Conservation (phyloP, 2,888 invertebrate genomes). For the Sminthurinus aureus region DNA sequence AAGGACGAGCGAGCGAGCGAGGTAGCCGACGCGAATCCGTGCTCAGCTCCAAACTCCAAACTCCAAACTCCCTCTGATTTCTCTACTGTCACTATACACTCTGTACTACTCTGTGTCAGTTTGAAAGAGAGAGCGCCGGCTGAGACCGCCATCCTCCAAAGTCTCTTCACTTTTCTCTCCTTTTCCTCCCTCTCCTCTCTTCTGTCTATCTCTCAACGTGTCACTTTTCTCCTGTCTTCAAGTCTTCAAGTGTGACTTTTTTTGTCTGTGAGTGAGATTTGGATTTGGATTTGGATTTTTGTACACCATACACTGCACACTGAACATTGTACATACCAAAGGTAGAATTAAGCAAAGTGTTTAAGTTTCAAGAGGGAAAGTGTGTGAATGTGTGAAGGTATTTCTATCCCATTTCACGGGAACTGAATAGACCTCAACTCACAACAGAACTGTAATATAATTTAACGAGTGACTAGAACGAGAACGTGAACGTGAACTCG, state of each 20-base stretch:
- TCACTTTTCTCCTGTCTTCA: conserved; percentile 16
- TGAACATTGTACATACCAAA: background rate
- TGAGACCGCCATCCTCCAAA: conserved; percentile 16
- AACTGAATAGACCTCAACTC: background rate
- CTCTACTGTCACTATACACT: background rate
- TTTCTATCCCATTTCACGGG: background rate
- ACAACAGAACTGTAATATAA: background rate
- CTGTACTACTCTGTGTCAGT: conserved; percentile 29
- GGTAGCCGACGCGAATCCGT: conserved; percentile 21
- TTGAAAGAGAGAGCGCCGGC: conserved; percentile 35
- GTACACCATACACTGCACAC: too few species aligned
- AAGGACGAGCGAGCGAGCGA: conserved; percentile 8
- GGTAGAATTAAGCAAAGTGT: background rate
- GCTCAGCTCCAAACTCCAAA: background rate
- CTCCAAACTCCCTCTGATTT: conserved; percentile 26
- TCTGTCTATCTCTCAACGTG: background rate
- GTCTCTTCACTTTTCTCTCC: conserved; percentile 12
- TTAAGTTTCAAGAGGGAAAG: background rate
- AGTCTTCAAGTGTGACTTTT: conserved; percentile 29
- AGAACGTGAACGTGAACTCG: background rate
- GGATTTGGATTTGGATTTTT: background rate
- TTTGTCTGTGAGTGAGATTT: background rate
- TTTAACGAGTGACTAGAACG: background rate
- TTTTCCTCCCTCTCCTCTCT: conserved; percentile 7
- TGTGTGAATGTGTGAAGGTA: background rate